These are phyloP conservation scores for Euphonia xanthogaster DNA, from an alignment of 2,797 vertebrate species.

Conservation along the genomic window DNA sequence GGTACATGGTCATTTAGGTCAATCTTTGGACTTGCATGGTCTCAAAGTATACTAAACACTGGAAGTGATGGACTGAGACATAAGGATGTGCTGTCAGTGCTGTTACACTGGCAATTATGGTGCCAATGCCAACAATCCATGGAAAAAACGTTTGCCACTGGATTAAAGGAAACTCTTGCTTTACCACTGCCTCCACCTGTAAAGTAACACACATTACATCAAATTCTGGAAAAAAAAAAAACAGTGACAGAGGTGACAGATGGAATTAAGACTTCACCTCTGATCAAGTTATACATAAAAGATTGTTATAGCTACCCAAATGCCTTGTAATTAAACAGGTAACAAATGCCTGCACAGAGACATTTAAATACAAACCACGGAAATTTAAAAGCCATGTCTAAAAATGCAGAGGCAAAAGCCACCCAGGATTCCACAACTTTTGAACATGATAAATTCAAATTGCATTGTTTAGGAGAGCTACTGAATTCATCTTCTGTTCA, in stretches of 20 bases:
- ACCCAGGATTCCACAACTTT: not conserved
- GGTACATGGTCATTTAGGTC: not conserved
- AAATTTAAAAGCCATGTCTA: not conserved
- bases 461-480: not conserved
- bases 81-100: not conserved
- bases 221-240: not conserved
- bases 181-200: not conserved
- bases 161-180: not conserved
- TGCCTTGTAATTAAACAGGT: not conserved
- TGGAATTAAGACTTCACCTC: not conserved
- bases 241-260: not conserved
- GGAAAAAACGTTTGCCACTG: not conserved
- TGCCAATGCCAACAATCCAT: not conserved
- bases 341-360: not conserved
- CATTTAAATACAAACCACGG: not conserved
- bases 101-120: not conserved
- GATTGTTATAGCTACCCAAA: not conserved
- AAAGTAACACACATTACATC: not conserved
- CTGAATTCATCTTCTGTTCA: not conserved
- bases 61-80: not conserved
- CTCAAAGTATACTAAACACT: not conserved
- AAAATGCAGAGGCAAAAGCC: not conserved
- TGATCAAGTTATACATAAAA: not conserved
- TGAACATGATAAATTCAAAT: not conserved
- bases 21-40: not conserved